These are phyloP conservation scores for Cryptotermes secundus DNA, from an alignment of 1,140 invertebrate genomes.

Conservation along the genomic window DNA sequence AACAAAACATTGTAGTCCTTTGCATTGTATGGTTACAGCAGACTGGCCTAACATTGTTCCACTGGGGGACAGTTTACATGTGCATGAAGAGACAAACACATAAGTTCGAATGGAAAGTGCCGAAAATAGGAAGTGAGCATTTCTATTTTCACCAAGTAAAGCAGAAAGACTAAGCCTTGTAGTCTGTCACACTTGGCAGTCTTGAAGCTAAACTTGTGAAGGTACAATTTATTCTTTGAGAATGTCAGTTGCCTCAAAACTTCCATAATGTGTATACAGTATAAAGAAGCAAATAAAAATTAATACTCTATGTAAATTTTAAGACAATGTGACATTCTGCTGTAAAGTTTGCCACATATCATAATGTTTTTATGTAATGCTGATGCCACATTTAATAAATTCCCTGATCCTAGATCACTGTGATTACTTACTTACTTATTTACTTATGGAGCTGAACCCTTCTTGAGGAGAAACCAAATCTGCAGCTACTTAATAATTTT, in stretches of 20 bases:
- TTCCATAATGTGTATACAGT: neutral
- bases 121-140: slow-evolving; percentile 15
- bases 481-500: no score
- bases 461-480: no score
- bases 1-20: no score
- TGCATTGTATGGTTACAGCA: no score
- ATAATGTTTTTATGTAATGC: neutral
- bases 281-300: neutral
- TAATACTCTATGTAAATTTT: neutral
- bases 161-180: neutral
- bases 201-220: neutral
- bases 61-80: neutral
- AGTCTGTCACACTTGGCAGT: neutral
- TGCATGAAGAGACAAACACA: neutral
- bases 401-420: neutral
- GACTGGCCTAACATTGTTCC: slow-evolving; percentile 12
- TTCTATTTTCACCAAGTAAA: neutral
- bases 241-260: neutral
- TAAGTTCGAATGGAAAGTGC: neutral
- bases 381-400: neutral
- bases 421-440: neutral
- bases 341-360: neutral
- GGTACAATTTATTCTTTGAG: neutral
- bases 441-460: no score
- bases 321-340: neutral